These are phyloP conservation scores for Cavia aperea DNA, from an alignment of 2,113 vertebrate genomes.

Conservation along the genomic window DNA sequence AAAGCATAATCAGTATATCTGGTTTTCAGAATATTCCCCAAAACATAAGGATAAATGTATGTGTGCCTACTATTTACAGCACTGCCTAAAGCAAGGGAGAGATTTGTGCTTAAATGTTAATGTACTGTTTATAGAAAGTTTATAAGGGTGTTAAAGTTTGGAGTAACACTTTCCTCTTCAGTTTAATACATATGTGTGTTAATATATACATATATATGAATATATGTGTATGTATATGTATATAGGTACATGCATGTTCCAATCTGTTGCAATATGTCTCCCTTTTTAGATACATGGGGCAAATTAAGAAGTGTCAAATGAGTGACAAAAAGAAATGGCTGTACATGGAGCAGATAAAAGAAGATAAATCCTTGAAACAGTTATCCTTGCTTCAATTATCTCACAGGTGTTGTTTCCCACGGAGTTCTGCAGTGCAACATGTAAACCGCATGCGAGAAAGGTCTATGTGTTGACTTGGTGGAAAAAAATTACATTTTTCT, in stretches of 20 bases:
- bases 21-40: neutral
- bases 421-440: neutral
- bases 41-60: neutral
- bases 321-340: neutral
- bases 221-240: neutral
- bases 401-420: no score
- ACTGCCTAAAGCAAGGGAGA: neutral
- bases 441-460: neutral
- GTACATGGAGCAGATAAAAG: neutral
- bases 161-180: neutral
- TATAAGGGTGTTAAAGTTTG: neutral
- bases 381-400: neutral
- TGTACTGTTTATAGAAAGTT: neutral
- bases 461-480: neutral
- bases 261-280: neutral
- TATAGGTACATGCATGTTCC: neutral
- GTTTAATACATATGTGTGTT: neutral
- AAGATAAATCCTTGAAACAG: neutral
- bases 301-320: neutral
- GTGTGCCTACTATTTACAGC: neutral
- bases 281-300: neutral
- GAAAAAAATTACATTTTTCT: neutral
- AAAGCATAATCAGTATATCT: neutral
- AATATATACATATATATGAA: neutral
- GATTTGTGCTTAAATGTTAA: neutral